Evolutionary conservation across 1,140 invertebrate genomes (phyloP).

Genomic region (Caenorhabditis inopinata): DNA sequence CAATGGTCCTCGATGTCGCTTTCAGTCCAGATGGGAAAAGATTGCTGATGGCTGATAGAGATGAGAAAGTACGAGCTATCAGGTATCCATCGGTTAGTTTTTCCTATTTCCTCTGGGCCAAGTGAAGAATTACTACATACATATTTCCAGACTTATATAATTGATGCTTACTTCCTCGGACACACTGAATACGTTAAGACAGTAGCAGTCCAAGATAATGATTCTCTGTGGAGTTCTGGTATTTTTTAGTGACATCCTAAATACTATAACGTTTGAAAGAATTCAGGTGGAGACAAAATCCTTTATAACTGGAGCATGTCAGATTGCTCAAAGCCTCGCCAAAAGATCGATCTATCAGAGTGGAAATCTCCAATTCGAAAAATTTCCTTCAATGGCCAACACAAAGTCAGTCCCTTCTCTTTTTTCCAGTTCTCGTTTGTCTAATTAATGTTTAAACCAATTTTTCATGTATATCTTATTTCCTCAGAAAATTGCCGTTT

Average conservation of each 20-base stretch:
- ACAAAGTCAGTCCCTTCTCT: background rate
- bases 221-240: background rate
- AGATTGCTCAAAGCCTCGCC: background rate
- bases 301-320: background rate
- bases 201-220: conserved; percentile 16
- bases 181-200: conserved; percentile 25
- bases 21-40: conserved; percentile 17
- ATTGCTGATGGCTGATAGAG: conserved; percentile 31
- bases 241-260: background rate
- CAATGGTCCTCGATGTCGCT: conserved; percentile 38
- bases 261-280: no score
- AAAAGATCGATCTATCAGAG: background rate
- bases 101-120: background rate
- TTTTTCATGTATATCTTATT: no score
- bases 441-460: no score
- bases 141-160: background rate
- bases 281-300: background rate
- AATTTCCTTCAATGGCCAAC: background rate
- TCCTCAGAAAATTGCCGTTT: background rate
- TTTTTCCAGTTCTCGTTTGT: no score
- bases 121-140: background rate
- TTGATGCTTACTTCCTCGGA: background rate
- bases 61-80: conserved; percentile 33
- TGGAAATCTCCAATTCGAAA: background rate
- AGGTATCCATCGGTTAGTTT: conserved; percentile 23